These are phyloP conservation scores for Paracanthobrama guichenoti DNA, from an alignment of 2,113 vertebrate species.

Conservation along the genomic window DNA sequence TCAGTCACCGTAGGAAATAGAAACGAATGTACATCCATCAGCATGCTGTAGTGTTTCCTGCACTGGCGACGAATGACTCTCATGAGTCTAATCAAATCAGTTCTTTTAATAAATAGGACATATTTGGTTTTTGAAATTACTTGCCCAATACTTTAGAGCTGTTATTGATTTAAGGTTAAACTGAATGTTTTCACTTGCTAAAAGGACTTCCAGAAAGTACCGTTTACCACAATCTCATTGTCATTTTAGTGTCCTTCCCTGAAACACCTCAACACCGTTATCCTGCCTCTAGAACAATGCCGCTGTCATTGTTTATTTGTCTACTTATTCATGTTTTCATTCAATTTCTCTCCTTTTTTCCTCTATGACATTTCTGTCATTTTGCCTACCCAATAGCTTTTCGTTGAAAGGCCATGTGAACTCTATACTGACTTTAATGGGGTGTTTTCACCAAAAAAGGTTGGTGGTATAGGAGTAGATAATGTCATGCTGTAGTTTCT, in stretches of 20 bases:
- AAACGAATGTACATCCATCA: neutral
- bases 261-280: conserved; percentile 32
- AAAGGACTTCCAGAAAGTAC: neutral
- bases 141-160: neutral
- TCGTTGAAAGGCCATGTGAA: conserved; percentile 86
- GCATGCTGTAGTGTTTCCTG: neutral
- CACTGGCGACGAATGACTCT: neutral
- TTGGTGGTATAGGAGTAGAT: conserved; percentile 72
- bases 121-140: neutral
- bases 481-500: conserved; percentile 17
- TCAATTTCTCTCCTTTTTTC: conserved; percentile 46
- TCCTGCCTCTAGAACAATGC: neutral
- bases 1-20: neutral
- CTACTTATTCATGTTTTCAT: conserved; percentile 23
- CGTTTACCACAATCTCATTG: conserved; percentile 5
- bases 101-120: neutral
- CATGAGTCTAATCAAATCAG: neutral
- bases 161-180: neutral
- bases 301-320: conserved; percentile 31
- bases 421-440: conserved; percentile 91
- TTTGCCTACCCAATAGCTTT: conserved; percentile 78
- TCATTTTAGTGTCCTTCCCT: neutral
- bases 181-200: neutral
- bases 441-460: conserved; percentile 92
- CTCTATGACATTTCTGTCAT: conserved; percentile 57